Conservation (phyloP, 2,888 invertebrate species). For the Ommatoiulus sabulosus region DNA sequence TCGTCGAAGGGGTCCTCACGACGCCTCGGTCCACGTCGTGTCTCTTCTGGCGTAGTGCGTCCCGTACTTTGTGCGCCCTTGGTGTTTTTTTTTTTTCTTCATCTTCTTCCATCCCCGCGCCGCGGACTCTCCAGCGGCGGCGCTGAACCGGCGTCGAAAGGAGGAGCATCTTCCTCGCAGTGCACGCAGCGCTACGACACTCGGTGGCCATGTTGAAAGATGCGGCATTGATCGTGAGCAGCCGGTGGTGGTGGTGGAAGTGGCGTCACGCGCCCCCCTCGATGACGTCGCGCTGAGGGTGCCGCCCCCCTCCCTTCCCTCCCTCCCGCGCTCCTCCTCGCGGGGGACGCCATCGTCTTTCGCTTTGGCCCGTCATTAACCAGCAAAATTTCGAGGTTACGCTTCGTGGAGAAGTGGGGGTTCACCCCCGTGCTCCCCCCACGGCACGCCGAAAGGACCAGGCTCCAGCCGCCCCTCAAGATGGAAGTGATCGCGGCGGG, state of each 20-base stretch:
- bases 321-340: slow-evolving; percentile 31
- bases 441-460: slow-evolving; percentile 79
- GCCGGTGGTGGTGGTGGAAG: slow-evolving; percentile 40
- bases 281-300: neutral
- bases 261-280: neutral
- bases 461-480: slow-evolving; percentile 61
- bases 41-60: neutral
- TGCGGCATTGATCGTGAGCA: slow-evolving; percentile 30
- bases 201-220: slow-evolving; percentile 33
- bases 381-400: slow-evolving; percentile 94
- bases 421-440: slow-evolving; percentile 97
- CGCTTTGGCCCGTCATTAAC: neutral
- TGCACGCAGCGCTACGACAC: neutral
- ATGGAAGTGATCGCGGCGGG: slow-evolving; percentile 56
- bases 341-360: neutral
- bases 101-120: neutral
- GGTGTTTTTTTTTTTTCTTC: no score
- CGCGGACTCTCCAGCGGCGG: neutral
- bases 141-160: neutral
- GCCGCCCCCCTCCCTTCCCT: slow-evolving; percentile 29
- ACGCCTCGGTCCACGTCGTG: neutral
- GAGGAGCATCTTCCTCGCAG: neutral
- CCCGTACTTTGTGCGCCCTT: neutral
- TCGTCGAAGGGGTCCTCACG: neutral
- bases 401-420: slow-evolving; percentile 98